These are phyloP conservation scores for Coenonympha glycerion DNA, from an alignment of 2,888 invertebrate species.

Conservation along the genomic window DNA sequence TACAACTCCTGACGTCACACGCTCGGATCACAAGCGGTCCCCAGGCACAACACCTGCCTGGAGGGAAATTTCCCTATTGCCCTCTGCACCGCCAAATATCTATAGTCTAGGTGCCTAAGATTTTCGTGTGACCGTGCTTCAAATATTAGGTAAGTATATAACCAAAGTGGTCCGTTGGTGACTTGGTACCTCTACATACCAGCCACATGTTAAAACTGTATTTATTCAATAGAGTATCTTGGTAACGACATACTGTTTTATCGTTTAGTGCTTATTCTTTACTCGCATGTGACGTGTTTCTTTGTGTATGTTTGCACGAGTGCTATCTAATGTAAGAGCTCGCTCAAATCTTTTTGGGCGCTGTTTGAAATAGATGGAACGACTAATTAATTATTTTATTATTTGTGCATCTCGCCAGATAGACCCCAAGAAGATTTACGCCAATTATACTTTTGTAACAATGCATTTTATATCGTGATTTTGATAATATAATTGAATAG, in stretches of 20 bases:
- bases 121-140: neutral
- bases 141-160: too few relatives aligned
- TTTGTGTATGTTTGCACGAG: conserved; percentile 21
- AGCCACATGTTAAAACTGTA: neutral
- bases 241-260: conserved; percentile 13
- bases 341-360: neutral
- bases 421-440: too few relatives aligned
- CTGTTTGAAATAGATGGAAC: too few relatives aligned
- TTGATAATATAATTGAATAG: neutral
- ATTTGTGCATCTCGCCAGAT: too few relatives aligned
- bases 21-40: too few relatives aligned
- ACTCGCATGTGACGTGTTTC: conserved; percentile 38
- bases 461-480: neutral
- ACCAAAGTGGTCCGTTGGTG: too few relatives aligned
- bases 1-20: too few relatives aligned
- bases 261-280: conserved; percentile 32
- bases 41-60: too few relatives aligned
- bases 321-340: neutral
- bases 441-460: too few relatives aligned
- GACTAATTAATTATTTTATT: too few relatives aligned
- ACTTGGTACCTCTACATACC: neutral
- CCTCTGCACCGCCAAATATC: too few relatives aligned
- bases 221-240: conserved; percentile 17
- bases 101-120: neutral
- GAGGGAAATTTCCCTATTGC: too few relatives aligned